Evolutionary conservation across 1,140 invertebrate genomes (phyloP).

Genomic region (Drosophila miranda): DNA sequence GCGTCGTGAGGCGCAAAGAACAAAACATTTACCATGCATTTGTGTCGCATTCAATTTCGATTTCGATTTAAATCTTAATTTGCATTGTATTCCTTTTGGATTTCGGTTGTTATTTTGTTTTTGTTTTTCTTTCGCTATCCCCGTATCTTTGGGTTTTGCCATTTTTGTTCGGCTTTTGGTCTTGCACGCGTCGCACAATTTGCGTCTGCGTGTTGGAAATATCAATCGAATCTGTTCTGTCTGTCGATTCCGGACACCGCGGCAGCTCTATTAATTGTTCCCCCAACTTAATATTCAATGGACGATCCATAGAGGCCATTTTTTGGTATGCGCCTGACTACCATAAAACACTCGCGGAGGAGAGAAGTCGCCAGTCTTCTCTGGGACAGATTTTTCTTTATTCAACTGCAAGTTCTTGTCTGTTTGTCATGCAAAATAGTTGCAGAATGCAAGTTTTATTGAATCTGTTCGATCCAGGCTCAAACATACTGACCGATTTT

Average conservation of each 20-base stretch:
- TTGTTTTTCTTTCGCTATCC: constrained; percentile 13
- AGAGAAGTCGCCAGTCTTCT: constrained; percentile 22
- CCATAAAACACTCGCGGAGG: constrained; percentile 36
- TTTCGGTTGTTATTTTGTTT: constrained; percentile 14
- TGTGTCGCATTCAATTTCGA: constrained; percentile 63
- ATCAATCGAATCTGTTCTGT: constrained; percentile 26
- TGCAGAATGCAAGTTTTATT: constrained; percentile 32
- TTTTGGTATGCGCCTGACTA: constrained; percentile 39
- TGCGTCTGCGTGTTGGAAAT: constrained; percentile 60
- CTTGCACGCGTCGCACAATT: constrained; percentile 61
- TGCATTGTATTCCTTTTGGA: constrained; percentile 46
- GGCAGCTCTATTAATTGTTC: constrained; percentile 45
- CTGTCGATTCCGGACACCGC: constrained; percentile 52
- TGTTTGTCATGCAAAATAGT: constrained; percentile 69
- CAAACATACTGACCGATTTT: too few species aligned
- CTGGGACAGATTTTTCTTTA: constrained; percentile 34
- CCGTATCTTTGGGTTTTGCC: constrained; percentile 17
- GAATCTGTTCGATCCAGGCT: too few species aligned
- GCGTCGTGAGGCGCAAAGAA: constrained; percentile 37
- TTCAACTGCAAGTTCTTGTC: constrained; percentile 43
- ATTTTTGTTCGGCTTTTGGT: constrained; percentile 37
- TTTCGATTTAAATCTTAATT: constrained; percentile 47
- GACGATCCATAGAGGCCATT: constrained; percentile 6
- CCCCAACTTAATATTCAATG: constrained; percentile 39
- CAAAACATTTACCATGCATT: constrained; percentile 56